Evolutionary conservation across 2,888 invertebrate genomes (phyloP).

Genomic region (Drosophila seclusa): DNA sequence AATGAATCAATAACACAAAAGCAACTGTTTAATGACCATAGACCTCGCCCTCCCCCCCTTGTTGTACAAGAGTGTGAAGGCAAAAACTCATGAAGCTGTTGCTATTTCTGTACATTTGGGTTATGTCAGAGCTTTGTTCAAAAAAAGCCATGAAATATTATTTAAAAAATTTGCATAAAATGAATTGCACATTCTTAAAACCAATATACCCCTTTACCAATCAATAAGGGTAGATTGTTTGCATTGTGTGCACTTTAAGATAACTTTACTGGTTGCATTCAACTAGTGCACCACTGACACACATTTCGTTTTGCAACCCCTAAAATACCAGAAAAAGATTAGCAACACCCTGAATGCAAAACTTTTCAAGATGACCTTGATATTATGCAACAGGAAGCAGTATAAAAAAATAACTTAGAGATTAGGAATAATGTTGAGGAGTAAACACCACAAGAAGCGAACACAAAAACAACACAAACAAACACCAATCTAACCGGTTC

Average conservation of each 20-base stretch:
- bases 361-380: slow-evolving; percentile 39
- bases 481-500: slow-evolving; percentile 63
- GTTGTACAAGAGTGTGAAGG: slow-evolving; percentile 1
- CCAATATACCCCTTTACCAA: neutral
- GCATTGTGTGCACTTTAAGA: neutral
- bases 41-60: neutral
- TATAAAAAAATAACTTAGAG: neutral
- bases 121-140: neutral
- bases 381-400: slow-evolving; percentile 14
- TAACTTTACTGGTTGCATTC: slow-evolving; percentile 1
- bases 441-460: neutral
- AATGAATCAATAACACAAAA: slow-evolving; percentile 42
- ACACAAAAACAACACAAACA: slow-evolving; percentile 8
- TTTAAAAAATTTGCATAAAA: neutral
- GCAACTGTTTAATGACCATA: slow-evolving; percentile 33
- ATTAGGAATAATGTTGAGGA: slow-evolving; percentile 6
- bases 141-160: slow-evolving; percentile 4
- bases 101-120: slow-evolving; percentile 3
- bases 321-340: neutral
- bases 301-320: slow-evolving; percentile 28
- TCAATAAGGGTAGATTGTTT: neutral
- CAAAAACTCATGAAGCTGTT: slow-evolving; percentile 22
- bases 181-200: slow-evolving; percentile 10
- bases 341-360: slow-evolving; percentile 5
- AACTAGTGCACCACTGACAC: slow-evolving; percentile 47